These are phyloP conservation scores for Lepidurus packardi DNA, from an alignment of 1,140 invertebrate species.

Conservation along the genomic window DNA sequence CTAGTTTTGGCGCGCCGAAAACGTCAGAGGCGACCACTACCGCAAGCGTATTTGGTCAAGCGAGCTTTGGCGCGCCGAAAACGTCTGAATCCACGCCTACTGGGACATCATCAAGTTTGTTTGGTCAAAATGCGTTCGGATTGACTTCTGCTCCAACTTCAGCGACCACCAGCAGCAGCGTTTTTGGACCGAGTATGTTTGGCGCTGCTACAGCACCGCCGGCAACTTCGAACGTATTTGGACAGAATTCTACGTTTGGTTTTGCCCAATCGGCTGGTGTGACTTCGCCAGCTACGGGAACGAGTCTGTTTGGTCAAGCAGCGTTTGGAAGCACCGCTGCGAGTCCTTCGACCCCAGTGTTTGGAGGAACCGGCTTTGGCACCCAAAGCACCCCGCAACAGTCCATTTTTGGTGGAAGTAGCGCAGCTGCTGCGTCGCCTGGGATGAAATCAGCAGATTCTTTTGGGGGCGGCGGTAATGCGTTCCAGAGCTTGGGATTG, in stretches of 20 bases:
- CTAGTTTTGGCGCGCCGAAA: conserved; percentile 9
- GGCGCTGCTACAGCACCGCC: neutral
- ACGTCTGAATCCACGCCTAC: neutral
- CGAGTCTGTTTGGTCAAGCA: conserved; percentile 8
- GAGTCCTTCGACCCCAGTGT: neutral
- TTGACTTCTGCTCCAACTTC: neutral
- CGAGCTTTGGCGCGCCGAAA: neutral
- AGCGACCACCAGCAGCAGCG: neutral
- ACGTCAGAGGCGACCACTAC: neutral
- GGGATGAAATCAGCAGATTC: neutral
- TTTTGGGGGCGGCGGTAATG: conserved; percentile 19
- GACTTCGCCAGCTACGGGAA: neutral
- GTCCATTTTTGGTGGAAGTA: neutral
- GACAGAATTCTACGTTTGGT: neutral
- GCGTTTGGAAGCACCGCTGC: conserved; percentile 3
- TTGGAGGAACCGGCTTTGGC: neutral
- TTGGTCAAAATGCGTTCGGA: neutral
- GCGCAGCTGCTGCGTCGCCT: neutral
- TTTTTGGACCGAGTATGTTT: neutral
- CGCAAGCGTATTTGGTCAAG: neutral
- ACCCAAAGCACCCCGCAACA: neutral
- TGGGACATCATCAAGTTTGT: neutral
- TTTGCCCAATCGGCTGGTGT: neutral
- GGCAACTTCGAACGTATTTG: neutral
- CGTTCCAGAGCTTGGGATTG: conserved; percentile 36